Evolutionary conservation across 2,113 vertebrate genomes (phyloP), one percentile per base, ranked within the genome.

Genomic region (Tupaia tana): DNA sequence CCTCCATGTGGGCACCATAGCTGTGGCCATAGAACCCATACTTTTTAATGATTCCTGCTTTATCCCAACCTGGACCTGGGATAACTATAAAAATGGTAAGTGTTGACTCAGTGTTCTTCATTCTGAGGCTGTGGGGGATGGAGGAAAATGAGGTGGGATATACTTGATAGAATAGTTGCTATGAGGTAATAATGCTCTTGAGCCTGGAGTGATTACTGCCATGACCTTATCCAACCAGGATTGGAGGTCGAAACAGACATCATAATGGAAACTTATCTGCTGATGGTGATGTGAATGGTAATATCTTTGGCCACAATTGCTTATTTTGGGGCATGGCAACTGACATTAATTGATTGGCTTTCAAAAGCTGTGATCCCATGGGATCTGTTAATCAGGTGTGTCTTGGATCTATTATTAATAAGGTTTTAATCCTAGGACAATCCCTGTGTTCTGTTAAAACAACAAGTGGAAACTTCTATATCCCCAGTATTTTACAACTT

Each of bases 1-100:
- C 22, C 0, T 0, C 0, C 0, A 70, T 0, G 96, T 98, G 71
- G 97, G 97, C 8, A 97, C 97, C 7, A 88, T 98, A 13, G 96
- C 97, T 52, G 52, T 97, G 9, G 94, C 95, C 7, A 3, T 98
- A 18, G 95, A 96, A 12, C 82, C 79, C n/a, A 12, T 86, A 1
- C 0, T 4, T 2, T 6, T 43, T 25, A 97, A 97, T 18, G 94
- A 97, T 0, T 86, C 95, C 66, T 98, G 97, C 70, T 98, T 98
- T 52, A 94, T 97, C 54, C 96, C 97, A 27, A 96, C 95, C 75
- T 98, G 97, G 97, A 95, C 54, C n/a, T 98, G 97, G 96, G 96
- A 75, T 20, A 12, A 81, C 15, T 82, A 96, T 3, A 83, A 92
- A 86, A 97, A 92, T 64, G 0, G 95, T 97, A 78, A 95, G 96